Conservation (phyloP, 1,140 invertebrate species). For the Anastrepha ludens region DNA sequence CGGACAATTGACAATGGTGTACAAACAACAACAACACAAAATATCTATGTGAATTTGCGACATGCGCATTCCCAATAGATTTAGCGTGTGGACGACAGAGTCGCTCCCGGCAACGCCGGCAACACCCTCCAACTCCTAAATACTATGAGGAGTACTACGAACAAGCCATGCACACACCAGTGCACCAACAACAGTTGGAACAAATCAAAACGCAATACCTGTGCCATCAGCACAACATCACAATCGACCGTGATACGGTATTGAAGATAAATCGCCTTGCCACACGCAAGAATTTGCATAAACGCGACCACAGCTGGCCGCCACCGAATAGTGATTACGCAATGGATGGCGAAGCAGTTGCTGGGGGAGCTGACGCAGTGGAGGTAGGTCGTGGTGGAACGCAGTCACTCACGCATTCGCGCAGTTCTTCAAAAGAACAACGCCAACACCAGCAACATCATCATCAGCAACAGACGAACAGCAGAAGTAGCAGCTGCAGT, state of each 20-base stretch:
- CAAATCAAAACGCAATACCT: constrained; percentile 70
- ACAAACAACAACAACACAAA: background rate
- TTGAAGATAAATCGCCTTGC: constrained; percentile 71
- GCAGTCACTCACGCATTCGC: constrained; percentile 39
- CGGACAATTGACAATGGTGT: background rate
- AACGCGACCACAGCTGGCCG: constrained; percentile 72
- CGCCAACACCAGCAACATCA: constrained; percentile 11
- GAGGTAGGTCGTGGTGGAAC: background rate
- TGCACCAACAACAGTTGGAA: constrained; percentile 68
- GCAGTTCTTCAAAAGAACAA: constrained; percentile 23
- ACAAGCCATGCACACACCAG: constrained; percentile 58
- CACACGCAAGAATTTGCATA: constrained; percentile 65
- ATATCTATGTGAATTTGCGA: constrained; percentile 27
- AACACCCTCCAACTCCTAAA: background rate
- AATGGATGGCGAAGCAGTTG: constrained; percentile 4
- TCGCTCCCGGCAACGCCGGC: constrained; percentile 62
- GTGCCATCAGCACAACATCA: constrained; percentile 68
- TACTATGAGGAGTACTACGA: constrained; percentile 40
- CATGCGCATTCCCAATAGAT: background rate
- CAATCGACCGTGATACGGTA: constrained; percentile 70
- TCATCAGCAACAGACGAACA: background rate
- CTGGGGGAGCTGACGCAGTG: background rate
- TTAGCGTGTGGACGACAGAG: constrained; percentile 60
- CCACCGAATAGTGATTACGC: constrained; percentile 58
- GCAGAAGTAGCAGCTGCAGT: constrained; percentile 19